Evolutionary conservation across 2,113 vertebrate species (phyloP).

Genomic region (Alexandromys fortis): DNA sequence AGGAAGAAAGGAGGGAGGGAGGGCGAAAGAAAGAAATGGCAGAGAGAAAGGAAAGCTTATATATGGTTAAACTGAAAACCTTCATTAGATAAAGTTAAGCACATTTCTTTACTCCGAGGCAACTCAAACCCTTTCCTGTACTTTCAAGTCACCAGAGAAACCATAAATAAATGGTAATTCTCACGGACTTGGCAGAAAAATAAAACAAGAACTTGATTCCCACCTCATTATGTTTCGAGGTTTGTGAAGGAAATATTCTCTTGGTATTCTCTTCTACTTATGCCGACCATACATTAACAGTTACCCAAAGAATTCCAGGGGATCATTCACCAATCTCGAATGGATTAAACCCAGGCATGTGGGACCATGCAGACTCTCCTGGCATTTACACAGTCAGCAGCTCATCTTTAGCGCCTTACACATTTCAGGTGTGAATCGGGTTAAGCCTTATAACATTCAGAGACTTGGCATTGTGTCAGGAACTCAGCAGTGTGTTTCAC

Average conservation of each 20-base stretch:
- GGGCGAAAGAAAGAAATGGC: no score
- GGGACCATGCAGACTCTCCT: background rate
- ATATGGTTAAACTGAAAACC: background rate
- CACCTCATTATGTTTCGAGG: background rate
- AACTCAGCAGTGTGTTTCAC: background rate
- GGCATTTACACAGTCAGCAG: conserved; percentile 8
- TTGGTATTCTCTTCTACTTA: conserved; percentile 12
- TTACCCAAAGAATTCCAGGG: background rate
- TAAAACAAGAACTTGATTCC: background rate
- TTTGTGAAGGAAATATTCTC: conserved; percentile 37
- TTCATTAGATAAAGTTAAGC: conserved; percentile 15
- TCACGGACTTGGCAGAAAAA: background rate
- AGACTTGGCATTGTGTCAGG: conserved; percentile 12
- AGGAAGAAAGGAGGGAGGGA: background rate
- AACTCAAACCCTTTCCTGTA: conserved; percentile 10
- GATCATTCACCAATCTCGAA: background rate
- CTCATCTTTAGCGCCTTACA: conserved; percentile 27
- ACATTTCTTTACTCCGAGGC: background rate
- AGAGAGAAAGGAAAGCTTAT: background rate
- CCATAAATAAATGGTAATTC: background rate
- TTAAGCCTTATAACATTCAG: conserved; percentile 15
- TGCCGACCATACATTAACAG: background rate
- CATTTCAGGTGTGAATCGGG: background rate
- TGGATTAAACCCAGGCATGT: conserved; percentile 30
- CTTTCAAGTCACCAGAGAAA: background rate